phyloP scores from a whole-genome alignment of 2,797 vertebrate species.

The Nyctalus aviator region DNA sequence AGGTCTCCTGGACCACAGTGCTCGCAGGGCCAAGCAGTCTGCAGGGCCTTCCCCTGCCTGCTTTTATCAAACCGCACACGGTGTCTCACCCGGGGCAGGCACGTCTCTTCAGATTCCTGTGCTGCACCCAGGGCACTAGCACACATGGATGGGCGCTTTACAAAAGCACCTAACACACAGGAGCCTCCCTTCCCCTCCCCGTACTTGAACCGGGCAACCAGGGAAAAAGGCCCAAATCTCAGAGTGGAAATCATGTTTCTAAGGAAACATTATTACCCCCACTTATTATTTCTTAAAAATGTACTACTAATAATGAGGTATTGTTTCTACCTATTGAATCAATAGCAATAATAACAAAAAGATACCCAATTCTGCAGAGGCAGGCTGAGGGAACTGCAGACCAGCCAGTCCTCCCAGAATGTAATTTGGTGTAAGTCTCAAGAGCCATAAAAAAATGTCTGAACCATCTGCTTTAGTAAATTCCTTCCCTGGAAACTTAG shows the following conservation, averaged over 20 bases:
- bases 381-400: not conserved
- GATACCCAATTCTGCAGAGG: not conserved
- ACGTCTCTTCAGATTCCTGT: not conserved
- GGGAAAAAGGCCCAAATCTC: conserved; percentile 13
- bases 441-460: conserved; percentile 38
- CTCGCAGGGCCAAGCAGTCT: conserved; percentile 10
- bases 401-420: not conserved
- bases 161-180: not conserved
- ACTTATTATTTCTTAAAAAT: not conserved
- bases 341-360: not conserved
- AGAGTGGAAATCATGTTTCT: conserved; percentile 17
- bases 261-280: not conserved
- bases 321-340: not conserved
- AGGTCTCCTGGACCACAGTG: not conserved
- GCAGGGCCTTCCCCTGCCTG: not conserved
- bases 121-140: not conserved
- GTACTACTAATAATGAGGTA: not conserved
- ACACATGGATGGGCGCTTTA: not conserved
- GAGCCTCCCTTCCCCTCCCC: not conserved
- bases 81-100: not conserved
- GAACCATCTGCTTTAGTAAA: conserved; percentile 67
- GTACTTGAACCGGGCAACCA: not conserved
- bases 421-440: conserved; percentile 15
- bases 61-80: not conserved
- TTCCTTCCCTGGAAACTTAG: conserved; percentile 59